Conservation (phyloP, 2,888 invertebrate genomes). For the Eupeodes latifasciatus region DNA sequence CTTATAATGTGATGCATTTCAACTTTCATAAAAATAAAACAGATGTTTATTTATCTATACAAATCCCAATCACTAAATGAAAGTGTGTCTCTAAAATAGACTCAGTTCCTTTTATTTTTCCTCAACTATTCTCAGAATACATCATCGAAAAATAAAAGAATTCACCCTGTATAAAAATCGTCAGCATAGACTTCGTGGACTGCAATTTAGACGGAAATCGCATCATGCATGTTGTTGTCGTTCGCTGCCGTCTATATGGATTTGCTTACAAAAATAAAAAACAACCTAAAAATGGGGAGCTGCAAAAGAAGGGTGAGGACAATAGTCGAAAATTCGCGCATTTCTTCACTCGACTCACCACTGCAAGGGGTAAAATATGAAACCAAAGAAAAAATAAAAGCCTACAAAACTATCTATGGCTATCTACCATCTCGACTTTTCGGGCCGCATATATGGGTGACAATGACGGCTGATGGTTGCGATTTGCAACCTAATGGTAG, state of each 20-base stretch:
- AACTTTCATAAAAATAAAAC: slow-evolving; percentile 1
- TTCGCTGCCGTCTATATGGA: slow-evolving; percentile 45
- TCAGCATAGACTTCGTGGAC: slow-evolving; percentile 19
- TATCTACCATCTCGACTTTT: slow-evolving; percentile 35
- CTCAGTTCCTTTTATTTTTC: neutral
- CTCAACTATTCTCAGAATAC: slow-evolving; percentile 23
- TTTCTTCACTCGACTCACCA: slow-evolving; percentile 66
- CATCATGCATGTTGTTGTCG: slow-evolving; percentile 51
- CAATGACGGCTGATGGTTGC: slow-evolving; percentile 61
- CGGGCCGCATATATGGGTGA: slow-evolving; percentile 51
- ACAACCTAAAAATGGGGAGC: slow-evolving; percentile 20
- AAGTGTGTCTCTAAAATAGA: slow-evolving; percentile 64
- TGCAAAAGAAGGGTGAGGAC: slow-evolving; percentile 35
- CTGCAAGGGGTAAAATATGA: slow-evolving; percentile 7
- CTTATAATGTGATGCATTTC: neutral
- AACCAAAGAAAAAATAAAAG: slow-evolving; percentile 13
- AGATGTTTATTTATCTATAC: neutral
- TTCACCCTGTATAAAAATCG: slow-evolving; percentile 46
- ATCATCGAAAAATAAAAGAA: slow-evolving; percentile 20
- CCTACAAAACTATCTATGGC: slow-evolving; percentile 9
- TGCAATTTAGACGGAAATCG: slow-evolving; percentile 55
- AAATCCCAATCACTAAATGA: slow-evolving; percentile 52
- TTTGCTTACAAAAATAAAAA: slow-evolving; percentile 34
- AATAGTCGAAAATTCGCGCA: slow-evolving; percentile 69
- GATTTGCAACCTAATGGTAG: slow-evolving; percentile 60